A percentile compares a stretch with the other conserved stretches of the same genome.
Evolutionary conservation across 2,888 invertebrate species (phyloP).

Genomic region (Romanomermis culicivorax): DNA sequence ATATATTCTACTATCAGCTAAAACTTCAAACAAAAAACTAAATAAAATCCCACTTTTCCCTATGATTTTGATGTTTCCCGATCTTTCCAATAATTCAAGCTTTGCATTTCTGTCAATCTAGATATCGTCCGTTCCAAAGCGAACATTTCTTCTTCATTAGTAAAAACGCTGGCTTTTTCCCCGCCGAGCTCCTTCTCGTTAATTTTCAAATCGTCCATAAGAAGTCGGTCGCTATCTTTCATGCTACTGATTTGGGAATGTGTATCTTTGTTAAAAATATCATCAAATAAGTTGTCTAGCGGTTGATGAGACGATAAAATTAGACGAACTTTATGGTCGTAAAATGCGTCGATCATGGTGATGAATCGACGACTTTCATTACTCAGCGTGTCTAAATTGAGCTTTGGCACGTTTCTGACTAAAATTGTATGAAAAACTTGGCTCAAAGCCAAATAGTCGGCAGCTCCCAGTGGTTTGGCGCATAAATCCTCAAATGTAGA

Average conservation of each 20-base stretch:
- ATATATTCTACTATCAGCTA: too few species aligned
- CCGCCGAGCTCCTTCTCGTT: slow-evolving; percentile 29
- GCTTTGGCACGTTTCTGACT: slow-evolving; percentile 53
- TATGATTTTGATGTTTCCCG: slow-evolving; percentile 10
- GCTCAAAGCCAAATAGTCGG: slow-evolving; percentile 75
- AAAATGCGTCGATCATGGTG: slow-evolving; percentile 82
- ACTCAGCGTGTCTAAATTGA: slow-evolving; percentile 56
- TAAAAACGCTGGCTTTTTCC: slow-evolving; percentile 68
- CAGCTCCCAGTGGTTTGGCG: slow-evolving; percentile 73
- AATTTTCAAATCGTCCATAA: slow-evolving; percentile 89
- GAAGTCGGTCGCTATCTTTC: slow-evolving; percentile 53
- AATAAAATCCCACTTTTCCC: too few species aligned
- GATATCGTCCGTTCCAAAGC: slow-evolving; percentile 85
- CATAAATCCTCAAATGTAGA: slow-evolving; percentile 72
- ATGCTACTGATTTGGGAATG: slow-evolving; percentile 27
- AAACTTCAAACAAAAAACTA: too few species aligned
- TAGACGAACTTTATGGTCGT: slow-evolving; percentile 60
- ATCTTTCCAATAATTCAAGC: slow-evolving; percentile 59
- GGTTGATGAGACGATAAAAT: slow-evolving; percentile 62
- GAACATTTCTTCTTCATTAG: slow-evolving; percentile 90
- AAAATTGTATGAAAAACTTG: slow-evolving; percentile 86
- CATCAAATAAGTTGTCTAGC: slow-evolving; percentile 51
- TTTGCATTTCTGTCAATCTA: slow-evolving; percentile 83
- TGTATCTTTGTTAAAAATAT: too few species aligned
- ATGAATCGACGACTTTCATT: slow-evolving; percentile 70